A percentile compares a stretch with the other conserved stretches of the same genome.
Conservation (phyloP, 2,797 vertebrate species). For the Limnodromus scolopaceus region DNA sequence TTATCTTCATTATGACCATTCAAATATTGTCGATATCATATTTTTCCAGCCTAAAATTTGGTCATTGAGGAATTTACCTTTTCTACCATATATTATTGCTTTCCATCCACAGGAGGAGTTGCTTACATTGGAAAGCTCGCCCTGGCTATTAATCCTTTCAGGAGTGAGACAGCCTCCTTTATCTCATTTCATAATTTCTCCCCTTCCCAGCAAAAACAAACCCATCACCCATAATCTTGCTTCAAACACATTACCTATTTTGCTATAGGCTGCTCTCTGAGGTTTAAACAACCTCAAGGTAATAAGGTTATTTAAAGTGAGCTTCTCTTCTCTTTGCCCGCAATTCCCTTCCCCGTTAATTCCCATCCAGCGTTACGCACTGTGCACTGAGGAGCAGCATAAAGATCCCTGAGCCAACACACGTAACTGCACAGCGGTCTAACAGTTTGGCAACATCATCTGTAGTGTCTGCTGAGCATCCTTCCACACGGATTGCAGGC, state of each 20-base stretch:
- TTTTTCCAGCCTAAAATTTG: not conserved
- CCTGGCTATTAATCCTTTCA: not conserved
- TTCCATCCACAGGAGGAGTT: not conserved
- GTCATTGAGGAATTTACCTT: not conserved
- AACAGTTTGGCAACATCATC: not conserved
- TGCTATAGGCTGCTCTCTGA: not conserved
- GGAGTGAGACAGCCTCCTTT: not conserved
- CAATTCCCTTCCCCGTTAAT: not conserved
- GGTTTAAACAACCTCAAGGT: constrained; percentile 6
- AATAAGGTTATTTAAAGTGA: not conserved
- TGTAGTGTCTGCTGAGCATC: not conserved
- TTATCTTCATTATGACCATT: not conserved
- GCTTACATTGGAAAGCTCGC: not conserved
- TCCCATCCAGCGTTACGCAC: not conserved
- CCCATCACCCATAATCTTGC: not conserved
- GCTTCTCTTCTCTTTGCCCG: not conserved
- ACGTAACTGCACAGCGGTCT: rapidly evolving
- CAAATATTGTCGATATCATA: not conserved
- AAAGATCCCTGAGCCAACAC: not conserved
- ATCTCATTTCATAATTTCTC: not conserved
- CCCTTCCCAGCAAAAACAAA: not conserved
- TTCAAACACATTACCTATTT: not conserved
- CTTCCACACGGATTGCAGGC: rapidly evolving
- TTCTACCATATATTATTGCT: not conserved
- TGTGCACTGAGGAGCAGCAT: not conserved